phyloP scores from a whole-genome alignment of 2,113 vertebrate species.

The Oncorhynchus mykiss region DNA sequence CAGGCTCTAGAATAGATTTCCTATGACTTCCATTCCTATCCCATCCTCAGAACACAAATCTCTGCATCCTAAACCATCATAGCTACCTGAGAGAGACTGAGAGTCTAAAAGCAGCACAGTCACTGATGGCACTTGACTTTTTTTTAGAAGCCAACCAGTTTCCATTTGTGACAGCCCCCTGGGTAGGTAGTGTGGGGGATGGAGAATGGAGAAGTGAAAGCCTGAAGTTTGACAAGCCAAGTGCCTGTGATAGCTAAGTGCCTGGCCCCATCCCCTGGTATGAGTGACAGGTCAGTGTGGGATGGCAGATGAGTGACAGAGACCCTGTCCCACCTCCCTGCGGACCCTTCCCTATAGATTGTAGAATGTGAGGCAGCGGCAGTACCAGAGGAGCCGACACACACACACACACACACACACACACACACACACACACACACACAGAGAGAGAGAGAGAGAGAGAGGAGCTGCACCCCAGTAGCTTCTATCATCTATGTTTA shows the following conservation, averaged over 20 bases:
- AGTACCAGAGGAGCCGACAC: not conserved
- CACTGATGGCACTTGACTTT: constrained; percentile 8
- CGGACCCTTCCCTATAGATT: not conserved
- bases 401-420: too few species aligned
- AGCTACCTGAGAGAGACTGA: not conserved
- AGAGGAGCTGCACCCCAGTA: not conserved
- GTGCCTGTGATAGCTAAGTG: constrained; percentile 47
- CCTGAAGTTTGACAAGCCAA: constrained; percentile 57
- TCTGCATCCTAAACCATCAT: not conserved
- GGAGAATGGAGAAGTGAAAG: constrained; percentile 38
- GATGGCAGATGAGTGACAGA: constrained; percentile 39
- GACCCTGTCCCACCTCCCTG: not conserved
- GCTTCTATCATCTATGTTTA: not conserved
- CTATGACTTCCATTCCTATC: not conserved
- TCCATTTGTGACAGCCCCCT: not conserved
- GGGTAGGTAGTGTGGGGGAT: not conserved
- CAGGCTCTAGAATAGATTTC: not conserved
- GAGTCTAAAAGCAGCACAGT: not conserved
- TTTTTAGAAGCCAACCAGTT: constrained; percentile 20
- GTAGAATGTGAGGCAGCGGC: not conserved
- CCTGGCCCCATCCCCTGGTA: not conserved
- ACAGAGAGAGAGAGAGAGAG: too few species aligned
- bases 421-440: too few species aligned
- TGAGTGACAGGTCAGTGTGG: constrained; percentile 15
- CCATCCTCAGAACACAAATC: not conserved